These are phyloP conservation scores for Dendrophyllia cribrosa DNA, from an alignment of 64 coral and sea anemone genomes.

Conservation along the genomic window DNA sequence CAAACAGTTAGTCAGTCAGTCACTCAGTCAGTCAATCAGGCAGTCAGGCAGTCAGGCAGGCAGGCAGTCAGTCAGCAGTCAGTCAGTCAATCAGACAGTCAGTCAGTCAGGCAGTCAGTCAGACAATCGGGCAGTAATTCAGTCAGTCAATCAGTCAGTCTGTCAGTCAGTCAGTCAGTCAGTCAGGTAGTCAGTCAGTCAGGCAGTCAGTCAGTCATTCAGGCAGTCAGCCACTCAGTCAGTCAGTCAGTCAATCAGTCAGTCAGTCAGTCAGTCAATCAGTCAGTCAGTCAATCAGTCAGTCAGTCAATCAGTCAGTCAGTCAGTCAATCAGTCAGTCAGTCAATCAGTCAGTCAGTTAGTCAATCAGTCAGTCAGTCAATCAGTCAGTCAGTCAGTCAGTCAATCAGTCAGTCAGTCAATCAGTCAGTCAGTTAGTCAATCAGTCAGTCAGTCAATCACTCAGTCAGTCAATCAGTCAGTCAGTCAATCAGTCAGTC, in stretches of 20 bases:
- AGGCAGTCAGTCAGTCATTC: not conserved
- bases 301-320: not conserved
- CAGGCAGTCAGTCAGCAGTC: not conserved
- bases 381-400: not conserved
- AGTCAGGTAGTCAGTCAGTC: not conserved
- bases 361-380: not conserved
- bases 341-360: not conserved
- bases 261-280: not conserved
- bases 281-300: not conserved
- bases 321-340: not conserved
- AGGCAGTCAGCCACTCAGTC: too few species aligned
- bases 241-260: not conserved
- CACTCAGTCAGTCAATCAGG: not conserved
- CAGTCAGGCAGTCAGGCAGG: not conserved
- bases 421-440: not conserved
- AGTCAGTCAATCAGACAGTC: too few species aligned
- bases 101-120: too few species aligned
- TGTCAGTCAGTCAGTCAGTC: not conserved
- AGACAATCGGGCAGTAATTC: too few species aligned
- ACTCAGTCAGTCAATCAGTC: not conserved
- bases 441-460: not conserved
- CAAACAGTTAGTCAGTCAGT: too few species aligned
- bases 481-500: not conserved
- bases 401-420: not conserved
- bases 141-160: not conserved